Percentiles rank a stretch among this genome's conserved stretches.
Conservation (phyloP, 2,888 invertebrate species). For the Abrostola triplasia region DNA sequence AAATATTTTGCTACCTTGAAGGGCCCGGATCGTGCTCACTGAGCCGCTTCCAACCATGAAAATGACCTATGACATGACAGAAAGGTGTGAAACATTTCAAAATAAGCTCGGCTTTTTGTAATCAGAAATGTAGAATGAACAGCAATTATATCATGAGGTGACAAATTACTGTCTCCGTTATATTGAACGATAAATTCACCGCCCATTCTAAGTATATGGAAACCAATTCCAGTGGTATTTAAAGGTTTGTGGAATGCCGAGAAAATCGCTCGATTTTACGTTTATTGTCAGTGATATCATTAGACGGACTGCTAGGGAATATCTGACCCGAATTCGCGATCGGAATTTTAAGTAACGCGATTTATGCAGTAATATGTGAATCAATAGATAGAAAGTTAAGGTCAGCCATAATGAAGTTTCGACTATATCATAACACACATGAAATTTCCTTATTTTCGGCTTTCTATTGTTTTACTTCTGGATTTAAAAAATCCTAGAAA, state of each 20-base stretch:
- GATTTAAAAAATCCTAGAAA: no score
- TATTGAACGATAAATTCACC: neutral
- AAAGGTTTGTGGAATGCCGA: neutral
- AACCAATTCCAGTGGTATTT: neutral
- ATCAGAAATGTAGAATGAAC: no score
- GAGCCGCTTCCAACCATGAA: constrained; percentile 36
- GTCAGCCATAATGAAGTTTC: no score
- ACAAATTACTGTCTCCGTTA: no score
- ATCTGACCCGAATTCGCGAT: neutral
- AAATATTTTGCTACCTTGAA: constrained; percentile 59
- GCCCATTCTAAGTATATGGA: neutral
- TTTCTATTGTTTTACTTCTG: no score
- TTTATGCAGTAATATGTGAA: no score
- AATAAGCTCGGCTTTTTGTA: neutral
- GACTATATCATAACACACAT: no score
- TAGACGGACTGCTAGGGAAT: neutral
- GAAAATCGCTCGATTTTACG: neutral
- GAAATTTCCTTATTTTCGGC: no score
- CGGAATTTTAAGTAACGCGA: no score
- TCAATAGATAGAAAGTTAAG: no score
- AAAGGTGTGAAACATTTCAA: constrained; percentile 30
- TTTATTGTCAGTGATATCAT: neutral
- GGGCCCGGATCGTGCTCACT: constrained; percentile 25
- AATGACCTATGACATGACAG: constrained; percentile 37
- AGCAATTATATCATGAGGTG: no score